Conservation (phyloP, 2,797 vertebrate genomes). For the Antennarius maculatus region DNA sequence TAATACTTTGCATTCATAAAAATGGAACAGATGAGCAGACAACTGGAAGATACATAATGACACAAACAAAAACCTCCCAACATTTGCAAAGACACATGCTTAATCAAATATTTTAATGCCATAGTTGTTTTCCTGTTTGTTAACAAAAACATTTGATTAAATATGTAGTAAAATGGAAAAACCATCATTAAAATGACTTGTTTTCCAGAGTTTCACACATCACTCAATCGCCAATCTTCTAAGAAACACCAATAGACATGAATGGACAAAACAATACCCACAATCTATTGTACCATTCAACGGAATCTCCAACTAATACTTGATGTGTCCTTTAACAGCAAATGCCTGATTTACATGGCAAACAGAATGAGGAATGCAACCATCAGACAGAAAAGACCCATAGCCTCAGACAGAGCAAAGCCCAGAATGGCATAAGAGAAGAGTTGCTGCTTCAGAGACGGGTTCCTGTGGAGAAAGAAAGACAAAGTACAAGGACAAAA, state of each 20-base stretch:
- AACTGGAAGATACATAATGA: background rate
- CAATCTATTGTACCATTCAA: conserved; percentile 32
- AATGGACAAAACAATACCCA: conserved; percentile 27
- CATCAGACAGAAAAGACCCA: conserved; percentile 98
- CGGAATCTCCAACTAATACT: conserved; percentile 39
- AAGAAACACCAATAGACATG: conserved; percentile 47
- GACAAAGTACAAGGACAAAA: background rate
- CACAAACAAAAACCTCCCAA: background rate
- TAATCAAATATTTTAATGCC: conserved; percentile 60
- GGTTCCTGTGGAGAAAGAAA: conserved; percentile 84
- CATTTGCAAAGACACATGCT: conserved; percentile 24
- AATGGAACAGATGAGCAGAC: too few relatives aligned
- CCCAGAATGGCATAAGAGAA: conserved; percentile 96
- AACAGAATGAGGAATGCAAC: conserved; percentile 98
- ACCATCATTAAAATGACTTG: conserved; percentile 31
- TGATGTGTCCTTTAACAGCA: conserved; percentile 34
- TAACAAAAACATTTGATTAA: conserved; percentile 70
- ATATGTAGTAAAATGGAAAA: conserved; percentile 68
- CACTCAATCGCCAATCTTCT: conserved; percentile 43
- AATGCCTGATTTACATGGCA: conserved; percentile 86
- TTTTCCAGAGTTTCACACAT: conserved; percentile 52
- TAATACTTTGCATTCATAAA: too few relatives aligned
- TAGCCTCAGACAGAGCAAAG: conserved; percentile 95
- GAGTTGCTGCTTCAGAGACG: conserved; percentile 94
- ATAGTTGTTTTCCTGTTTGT: conserved; percentile 48